Conservation (phyloP, 1,140 invertebrate species). For the Centruroides sculpturatus region DNA sequence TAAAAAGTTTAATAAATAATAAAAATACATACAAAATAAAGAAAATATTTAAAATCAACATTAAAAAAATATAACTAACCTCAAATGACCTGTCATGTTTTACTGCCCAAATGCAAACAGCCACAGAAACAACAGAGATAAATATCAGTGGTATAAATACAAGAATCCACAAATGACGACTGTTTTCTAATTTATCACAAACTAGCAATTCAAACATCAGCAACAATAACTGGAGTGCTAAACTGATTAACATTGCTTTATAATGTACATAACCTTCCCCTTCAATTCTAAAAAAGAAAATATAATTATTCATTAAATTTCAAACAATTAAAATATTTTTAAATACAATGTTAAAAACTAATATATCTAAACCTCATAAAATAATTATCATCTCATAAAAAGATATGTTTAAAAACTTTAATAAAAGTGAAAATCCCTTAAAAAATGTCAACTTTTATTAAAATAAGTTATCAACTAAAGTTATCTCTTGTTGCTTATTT, state of each 20-base stretch:
- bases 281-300: slow-evolving; percentile 52
- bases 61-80: slow-evolving; percentile 34
- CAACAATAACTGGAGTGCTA: slow-evolving; percentile 81
- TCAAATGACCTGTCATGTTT: slow-evolving; percentile 95
- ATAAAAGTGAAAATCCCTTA: too few relatives aligned
- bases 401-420: too few relatives aligned
- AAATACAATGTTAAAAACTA: too few relatives aligned
- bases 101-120: slow-evolving; percentile 93
- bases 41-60: neutral
- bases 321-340: too few relatives aligned
- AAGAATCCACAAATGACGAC: slow-evolving; percentile 82
- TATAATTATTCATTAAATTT: too few relatives aligned
- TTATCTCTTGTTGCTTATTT: too few relatives aligned
- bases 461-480: too few relatives aligned
- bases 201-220: slow-evolving; percentile 92
- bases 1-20: too few relatives aligned
- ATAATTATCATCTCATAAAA: too few relatives aligned
- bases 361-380: too few relatives aligned
- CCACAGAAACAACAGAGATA: slow-evolving; percentile 88
- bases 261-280: slow-evolving; percentile 92
- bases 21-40: too few relatives aligned
- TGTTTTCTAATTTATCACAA: slow-evolving; percentile 80
- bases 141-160: slow-evolving; percentile 94
- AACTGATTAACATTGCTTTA: slow-evolving; percentile 89
- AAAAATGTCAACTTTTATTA: too few relatives aligned